Conservation (phyloP, 2,888 invertebrate genomes). For the Axea sp. region DNA sequence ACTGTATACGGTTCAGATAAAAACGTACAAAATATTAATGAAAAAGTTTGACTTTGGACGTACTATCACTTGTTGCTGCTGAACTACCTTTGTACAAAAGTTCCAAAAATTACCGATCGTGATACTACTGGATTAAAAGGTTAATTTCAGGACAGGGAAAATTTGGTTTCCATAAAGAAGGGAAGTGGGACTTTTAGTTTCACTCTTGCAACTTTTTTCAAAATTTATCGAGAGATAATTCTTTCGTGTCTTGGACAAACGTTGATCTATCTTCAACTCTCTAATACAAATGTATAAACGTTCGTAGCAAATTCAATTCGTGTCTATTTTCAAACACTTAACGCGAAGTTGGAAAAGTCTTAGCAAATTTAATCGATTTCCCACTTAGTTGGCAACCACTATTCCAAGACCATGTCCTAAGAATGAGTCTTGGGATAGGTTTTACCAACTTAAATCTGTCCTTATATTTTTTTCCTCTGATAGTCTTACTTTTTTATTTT, state of each 20-base stretch:
- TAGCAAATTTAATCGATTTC: conserved; percentile 36
- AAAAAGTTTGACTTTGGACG: conserved; percentile 38
- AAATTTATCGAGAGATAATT: conserved; percentile 48
- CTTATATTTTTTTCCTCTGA: neutral
- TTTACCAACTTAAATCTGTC: conserved; percentile 10
- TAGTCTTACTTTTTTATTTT: conserved; percentile 11
- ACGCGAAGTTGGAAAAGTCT: conserved; percentile 29
- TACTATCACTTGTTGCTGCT: conserved; percentile 30
- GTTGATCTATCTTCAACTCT: conserved; percentile 29
- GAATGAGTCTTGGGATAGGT: conserved; percentile 15
- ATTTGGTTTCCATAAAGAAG: too few species aligned
- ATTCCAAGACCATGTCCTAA: conserved; percentile 61
- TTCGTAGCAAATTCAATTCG: conserved; percentile 47
- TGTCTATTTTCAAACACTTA: conserved; percentile 32
- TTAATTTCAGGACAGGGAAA: too few species aligned
- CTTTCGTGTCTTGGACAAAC: too few species aligned
- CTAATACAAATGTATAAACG: conserved; percentile 56
- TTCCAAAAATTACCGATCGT: neutral
- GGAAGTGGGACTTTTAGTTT: too few species aligned
- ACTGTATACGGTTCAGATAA: conserved; percentile 2
- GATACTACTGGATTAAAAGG: too few species aligned
- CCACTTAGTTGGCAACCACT: conserved; percentile 64
- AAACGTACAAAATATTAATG: conserved; percentile 39
- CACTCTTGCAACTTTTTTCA: too few species aligned
- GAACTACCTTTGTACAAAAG: conserved; percentile 20